phyloP scores from a whole-genome alignment of 53 echinoderm and acorn worm species.

The Hippasteria phrygiana region DNA sequence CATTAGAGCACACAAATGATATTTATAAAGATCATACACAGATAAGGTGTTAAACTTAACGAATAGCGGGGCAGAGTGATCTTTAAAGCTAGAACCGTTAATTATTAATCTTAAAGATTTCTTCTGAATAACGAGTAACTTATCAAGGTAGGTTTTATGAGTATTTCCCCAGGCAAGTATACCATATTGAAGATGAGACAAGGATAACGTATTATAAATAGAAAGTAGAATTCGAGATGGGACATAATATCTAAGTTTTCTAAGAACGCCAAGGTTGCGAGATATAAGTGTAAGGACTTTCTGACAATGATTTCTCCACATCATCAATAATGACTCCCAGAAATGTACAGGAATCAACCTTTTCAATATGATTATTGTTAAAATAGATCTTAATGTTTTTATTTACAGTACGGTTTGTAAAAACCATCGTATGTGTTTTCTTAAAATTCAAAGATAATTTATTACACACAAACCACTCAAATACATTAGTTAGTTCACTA shows the following conservation, averaged over 20 bases:
- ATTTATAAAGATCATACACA: no score
- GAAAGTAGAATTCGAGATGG: background rate
- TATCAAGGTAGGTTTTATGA: background rate
- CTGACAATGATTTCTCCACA: background rate
- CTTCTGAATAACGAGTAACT: background rate
- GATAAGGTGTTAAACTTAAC: no score
- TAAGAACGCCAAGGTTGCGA: background rate
- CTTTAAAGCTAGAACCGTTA: background rate
- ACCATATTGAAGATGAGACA: background rate
- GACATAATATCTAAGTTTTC: background rate
- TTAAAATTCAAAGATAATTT: background rate
- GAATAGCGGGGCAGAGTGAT: no score
- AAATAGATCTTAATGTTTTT: background rate
- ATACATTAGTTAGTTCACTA: background rate
- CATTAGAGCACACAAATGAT: no score
- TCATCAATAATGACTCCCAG: background rate
- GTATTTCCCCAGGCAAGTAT: background rate
- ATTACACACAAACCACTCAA: no score
- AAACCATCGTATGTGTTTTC: constrained; percentile 15
- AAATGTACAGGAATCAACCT: constrained; percentile 12
- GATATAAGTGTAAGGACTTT: background rate
- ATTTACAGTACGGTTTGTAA: background rate
- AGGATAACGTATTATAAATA: background rate
- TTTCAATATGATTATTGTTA: background rate
- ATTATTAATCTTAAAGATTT: background rate